Evolutionary conservation across 2,888 invertebrate species (phyloP).

Genomic region (Euzetes globulus): DNA sequence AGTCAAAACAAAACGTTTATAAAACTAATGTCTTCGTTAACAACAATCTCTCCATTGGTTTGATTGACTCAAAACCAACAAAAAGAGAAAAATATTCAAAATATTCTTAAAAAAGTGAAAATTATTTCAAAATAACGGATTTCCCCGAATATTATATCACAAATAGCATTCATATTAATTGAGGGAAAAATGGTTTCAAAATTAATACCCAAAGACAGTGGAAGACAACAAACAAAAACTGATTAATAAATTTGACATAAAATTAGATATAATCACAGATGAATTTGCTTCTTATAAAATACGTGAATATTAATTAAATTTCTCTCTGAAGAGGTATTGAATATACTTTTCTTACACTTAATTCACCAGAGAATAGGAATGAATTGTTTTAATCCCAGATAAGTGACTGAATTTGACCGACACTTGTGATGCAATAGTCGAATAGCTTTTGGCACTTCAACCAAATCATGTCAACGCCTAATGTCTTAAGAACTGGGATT

Average conservation of each 20-base stretch:
- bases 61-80: background rate
- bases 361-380: conserved; percentile 13
- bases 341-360: background rate
- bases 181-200: background rate
- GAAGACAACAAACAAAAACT: conserved; percentile 4
- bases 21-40: background rate
- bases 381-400: conserved; percentile 16
- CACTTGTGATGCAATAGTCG: background rate
- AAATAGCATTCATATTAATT: background rate
- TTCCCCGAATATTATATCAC: conserved; percentile 9
- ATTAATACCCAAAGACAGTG: conserved; percentile 9
- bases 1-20: background rate
- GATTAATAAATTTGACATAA: background rate
- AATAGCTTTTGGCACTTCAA: conserved; percentile 22
- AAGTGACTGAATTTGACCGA: conserved; percentile 10
- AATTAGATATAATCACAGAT: conserved; percentile 9
- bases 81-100: background rate
- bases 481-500: conserved; percentile 6
- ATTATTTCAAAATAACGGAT: background rate
- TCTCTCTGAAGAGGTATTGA: background rate
- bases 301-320: background rate
- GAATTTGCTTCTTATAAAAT: conserved; percentile 18
- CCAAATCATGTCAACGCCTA: background rate
- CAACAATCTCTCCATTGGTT: background rate
- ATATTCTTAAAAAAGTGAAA: background rate